Evolutionary conservation across 1,140 invertebrate genomes (phyloP).

Genomic region (Macrobrachium rosenbergii): DNA sequence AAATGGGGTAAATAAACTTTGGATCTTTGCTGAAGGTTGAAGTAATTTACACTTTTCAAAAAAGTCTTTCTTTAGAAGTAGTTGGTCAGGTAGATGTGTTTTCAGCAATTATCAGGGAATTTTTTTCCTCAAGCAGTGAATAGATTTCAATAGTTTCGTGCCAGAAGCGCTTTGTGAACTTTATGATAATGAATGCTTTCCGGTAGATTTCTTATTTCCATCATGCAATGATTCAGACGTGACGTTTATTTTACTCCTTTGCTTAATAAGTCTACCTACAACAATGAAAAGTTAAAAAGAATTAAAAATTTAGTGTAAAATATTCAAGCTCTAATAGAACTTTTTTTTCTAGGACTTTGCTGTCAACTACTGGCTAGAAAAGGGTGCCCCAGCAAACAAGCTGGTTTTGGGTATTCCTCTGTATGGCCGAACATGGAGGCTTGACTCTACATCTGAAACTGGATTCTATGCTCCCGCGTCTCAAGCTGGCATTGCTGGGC

Average conservation of each 20-base stretch:
- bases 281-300: not conserved
- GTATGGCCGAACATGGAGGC: conserved; percentile 77
- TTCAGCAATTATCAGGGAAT: too few species aligned
- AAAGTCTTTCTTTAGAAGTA: too few species aligned
- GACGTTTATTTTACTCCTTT: too few species aligned
- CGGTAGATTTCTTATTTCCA: too few species aligned
- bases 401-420: conserved; percentile 77
- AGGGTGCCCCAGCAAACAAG: conserved; percentile 76
- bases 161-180: too few species aligned
- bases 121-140: too few species aligned
- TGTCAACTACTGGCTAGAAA: conserved; percentile 76
- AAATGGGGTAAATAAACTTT: conserved; percentile 69
- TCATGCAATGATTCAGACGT: too few species aligned
- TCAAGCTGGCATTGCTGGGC: conserved; percentile 77
- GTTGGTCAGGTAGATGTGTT: not conserved
- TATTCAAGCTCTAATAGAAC: not conserved
- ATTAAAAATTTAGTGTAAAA: not conserved
- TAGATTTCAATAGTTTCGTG: too few species aligned
- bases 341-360: conserved; percentile 73
- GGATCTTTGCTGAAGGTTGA: not conserved
- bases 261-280: too few species aligned
- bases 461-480: conserved; percentile 75
- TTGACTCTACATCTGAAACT: conserved; percentile 71
- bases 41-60: too few species aligned
- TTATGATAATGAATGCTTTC: too few species aligned